Base-by-base conservation (phyloP, 2,888 invertebrate species). In the Melikaiella ostensackeni region DNA sequence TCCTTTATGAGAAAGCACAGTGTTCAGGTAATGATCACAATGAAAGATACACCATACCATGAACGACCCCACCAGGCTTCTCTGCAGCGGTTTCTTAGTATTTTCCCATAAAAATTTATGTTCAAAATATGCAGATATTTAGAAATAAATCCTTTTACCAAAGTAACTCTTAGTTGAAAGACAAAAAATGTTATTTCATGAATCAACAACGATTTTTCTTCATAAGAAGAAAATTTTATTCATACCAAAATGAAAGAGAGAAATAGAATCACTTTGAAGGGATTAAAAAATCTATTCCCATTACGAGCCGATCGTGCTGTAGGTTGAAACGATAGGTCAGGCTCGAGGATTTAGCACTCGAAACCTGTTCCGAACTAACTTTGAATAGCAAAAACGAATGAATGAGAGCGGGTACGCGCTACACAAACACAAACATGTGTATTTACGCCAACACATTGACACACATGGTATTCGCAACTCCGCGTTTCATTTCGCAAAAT, bases 401-500 rank as follows among this genome's bases (percentile, higher is more conserved):
- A 46, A 70, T 46, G 42, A 46, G n/a, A n/a, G 27, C 27, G 3
- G 42, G n/a, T n/a, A 70, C 66, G 46, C 30, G 27, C 30, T 70
- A 50, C n/a, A 11, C 30, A 16, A 70, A 70, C n/a, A 50, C 46
- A 70, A 70, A 70, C 19, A 42, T 42, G 27, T 70, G 46, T 46
- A 27, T 70, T 9, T 30, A 50, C 50, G 30, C 27, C 27, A 1
- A 27, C 24, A 33, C 66, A 70, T 70, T 50, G 42, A 50, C 27
- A 27, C 19, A 70, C 66, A 11, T 16, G 66, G 30, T 50, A 50
- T 50, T 70, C 27, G 66, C 19, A 70, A 50, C 27, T 38, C 9
- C 75, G 57, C 61, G 74, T 79, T 81, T 81, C 78, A 77, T 80
- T 78, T 77, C 64, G 76, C 59, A 64, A 77, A 77, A 79, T 77